Conservation (phyloP, 2,113 vertebrate species). For the Melanerpes aurifrons region DNA sequence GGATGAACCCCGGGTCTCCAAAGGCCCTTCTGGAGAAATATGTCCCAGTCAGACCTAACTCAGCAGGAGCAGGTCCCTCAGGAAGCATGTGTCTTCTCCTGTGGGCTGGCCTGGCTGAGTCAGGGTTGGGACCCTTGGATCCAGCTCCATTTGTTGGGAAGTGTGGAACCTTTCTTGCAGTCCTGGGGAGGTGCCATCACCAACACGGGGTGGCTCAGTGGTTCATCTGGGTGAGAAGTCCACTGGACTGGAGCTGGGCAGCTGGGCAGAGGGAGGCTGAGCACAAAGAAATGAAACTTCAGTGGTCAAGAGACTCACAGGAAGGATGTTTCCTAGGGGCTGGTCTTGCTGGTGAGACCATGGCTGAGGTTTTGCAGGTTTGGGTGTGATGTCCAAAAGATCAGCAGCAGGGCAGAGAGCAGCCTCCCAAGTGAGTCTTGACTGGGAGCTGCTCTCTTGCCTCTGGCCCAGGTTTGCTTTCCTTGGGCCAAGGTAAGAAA, state of each 20-base stretch:
- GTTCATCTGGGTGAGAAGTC: not conserved
- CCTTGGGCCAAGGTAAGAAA: not conserved
- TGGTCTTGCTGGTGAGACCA: not conserved
- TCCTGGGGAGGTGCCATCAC: not conserved
- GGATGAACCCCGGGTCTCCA: not conserved
- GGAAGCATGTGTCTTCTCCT: not conserved
- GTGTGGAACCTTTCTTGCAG: not conserved
- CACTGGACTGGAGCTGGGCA: not conserved
- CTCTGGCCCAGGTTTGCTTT: not conserved
- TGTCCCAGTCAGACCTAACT: not conserved
- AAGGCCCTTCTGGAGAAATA: not conserved
- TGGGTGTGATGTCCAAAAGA: not conserved
- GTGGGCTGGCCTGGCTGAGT: not conserved
- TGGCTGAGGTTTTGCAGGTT: not conserved
- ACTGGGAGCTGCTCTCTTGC: fast-evolving
- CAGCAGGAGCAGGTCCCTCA: not conserved
- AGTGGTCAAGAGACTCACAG: not conserved
- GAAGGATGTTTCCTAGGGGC: not conserved
- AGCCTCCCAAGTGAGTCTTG: not conserved
- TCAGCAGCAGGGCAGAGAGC: not conserved
- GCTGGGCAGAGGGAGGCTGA: not conserved
- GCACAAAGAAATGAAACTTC: not conserved
- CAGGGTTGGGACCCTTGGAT: fast-evolving
- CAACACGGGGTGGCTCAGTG: fast-evolving
- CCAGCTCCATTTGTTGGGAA: not conserved